These are phyloP conservation scores for Hyperopisus bebe DNA, from an alignment of 2,113 vertebrate genomes.

Conservation along the genomic window DNA sequence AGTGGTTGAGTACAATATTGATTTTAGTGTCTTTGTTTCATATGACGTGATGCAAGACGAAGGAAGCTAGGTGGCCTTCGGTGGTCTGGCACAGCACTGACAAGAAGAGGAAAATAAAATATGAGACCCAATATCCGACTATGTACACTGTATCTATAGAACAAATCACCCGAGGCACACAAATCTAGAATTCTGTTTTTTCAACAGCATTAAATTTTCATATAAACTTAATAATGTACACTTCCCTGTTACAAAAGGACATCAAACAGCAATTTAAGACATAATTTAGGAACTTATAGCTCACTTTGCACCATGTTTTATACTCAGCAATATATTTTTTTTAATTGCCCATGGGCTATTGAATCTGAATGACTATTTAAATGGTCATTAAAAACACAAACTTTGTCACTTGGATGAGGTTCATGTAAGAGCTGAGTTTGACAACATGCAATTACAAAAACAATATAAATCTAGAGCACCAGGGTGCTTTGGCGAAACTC, in stretches of 20 bases:
- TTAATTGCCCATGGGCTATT: not conserved
- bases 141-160: not conserved
- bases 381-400: conserved; percentile 1
- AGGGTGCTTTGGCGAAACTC: not conserved
- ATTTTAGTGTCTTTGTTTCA: not conserved
- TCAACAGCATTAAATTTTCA: not conserved
- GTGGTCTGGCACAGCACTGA: not conserved
- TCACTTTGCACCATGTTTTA: not conserved
- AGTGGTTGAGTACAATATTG: not conserved
- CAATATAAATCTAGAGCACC: not conserved
- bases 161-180: not conserved
- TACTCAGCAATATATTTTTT: not conserved
- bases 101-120: not conserved
- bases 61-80: not conserved
- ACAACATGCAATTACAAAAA: not conserved
- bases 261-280: not conserved
- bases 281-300: not conserved
- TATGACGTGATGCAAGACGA: not conserved
- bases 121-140: not conserved
- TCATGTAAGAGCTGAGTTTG: not conserved
- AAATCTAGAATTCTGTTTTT: not conserved
- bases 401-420: not conserved
- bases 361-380: not conserved
- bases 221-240: not conserved
- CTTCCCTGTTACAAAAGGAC: not conserved